A percentile compares a stretch with the other conserved stretches of the same genome.
Evolutionary conservation across 2,888 invertebrate species (phyloP).

Genomic region (Eledona agricola): DNA sequence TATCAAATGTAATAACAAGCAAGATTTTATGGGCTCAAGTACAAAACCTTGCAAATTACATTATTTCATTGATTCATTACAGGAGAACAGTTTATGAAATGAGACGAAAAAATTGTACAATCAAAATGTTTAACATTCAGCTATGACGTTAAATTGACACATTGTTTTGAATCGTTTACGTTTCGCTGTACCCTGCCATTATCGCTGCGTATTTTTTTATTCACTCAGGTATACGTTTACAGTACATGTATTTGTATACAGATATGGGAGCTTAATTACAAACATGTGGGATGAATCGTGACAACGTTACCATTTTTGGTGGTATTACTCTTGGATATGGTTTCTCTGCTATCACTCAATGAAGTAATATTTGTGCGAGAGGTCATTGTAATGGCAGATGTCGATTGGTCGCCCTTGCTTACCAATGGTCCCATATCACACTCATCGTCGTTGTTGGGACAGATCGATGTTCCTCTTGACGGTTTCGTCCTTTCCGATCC

Average conservation of each 20-base stretch:
- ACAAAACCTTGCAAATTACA: conserved; percentile 49
- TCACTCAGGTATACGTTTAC: not conserved
- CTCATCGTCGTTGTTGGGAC: conserved; percentile 63
- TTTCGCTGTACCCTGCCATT: too few relatives aligned
- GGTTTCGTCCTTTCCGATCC: conserved; percentile 48
- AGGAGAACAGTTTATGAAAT: too few relatives aligned
- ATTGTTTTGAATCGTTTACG: too few relatives aligned
- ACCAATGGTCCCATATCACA: conserved; percentile 65
- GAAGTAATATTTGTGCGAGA: conserved; percentile 64
- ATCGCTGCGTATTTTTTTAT: too few relatives aligned
- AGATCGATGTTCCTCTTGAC: conserved; percentile 57
- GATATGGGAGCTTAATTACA: too few relatives aligned
- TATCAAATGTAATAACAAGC: conserved; percentile 39
- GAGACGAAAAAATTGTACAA: too few relatives aligned
- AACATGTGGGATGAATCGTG: conserved; percentile 53
- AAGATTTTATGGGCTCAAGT: conserved; percentile 57
- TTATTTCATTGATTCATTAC: conserved; percentile 25
- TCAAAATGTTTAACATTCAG: not conserved
- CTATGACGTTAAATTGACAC: too few relatives aligned
- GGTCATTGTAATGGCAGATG: conserved; percentile 68
- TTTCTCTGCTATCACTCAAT: conserved; percentile 50
- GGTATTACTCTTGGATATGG: conserved; percentile 39
- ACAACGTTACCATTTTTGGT: conserved; percentile 46
- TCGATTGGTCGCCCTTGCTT: conserved; percentile 64
- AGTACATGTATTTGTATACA: too few relatives aligned